A percentile compares a stretch with the other conserved stretches of the same genome.
phyloP scores from a whole-genome alignment of 2,888 invertebrate genomes.

The Tinea pellionella region DNA sequence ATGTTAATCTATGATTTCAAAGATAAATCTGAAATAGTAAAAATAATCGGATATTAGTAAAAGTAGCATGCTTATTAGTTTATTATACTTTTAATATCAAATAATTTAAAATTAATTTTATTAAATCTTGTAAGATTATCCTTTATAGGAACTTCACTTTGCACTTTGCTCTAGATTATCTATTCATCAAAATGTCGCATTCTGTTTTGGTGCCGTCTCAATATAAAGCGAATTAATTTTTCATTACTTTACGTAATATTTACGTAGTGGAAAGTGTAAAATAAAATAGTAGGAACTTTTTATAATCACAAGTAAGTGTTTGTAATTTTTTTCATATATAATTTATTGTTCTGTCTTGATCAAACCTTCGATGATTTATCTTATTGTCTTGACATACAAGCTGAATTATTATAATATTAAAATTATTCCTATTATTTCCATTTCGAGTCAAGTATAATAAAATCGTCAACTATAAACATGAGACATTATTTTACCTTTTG shows the following conservation, averaged over 20 bases:
- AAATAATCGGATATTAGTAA: not conserved
- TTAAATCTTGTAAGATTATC: not conserved
- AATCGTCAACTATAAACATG: too few species aligned
- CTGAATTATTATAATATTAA: not conserved
- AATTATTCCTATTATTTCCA: not conserved
- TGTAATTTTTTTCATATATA: not conserved
- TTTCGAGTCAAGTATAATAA: too few species aligned
- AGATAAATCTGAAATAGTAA: not conserved
- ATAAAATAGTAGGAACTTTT: not conserved
- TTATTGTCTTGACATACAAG: not conserved
- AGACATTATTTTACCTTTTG: not conserved
- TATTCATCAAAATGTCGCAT: constrained; percentile 54
- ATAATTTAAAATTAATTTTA: not conserved
- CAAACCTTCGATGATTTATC: not conserved
- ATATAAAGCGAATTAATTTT: constrained; percentile 48
- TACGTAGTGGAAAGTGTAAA: not conserved
- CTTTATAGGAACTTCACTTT: not conserved
- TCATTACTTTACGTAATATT: constrained; percentile 26
- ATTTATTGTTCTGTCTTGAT: not conserved
- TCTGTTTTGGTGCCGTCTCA: constrained; percentile 60
- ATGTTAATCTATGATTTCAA: too few species aligned
- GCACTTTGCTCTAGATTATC: not conserved
- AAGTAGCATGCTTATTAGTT: not conserved
- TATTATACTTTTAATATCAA: not conserved
- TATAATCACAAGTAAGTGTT: not conserved